Base-by-base conservation (phyloP, 2,888 invertebrate genomes). In the Euzetes globulus region DNA sequence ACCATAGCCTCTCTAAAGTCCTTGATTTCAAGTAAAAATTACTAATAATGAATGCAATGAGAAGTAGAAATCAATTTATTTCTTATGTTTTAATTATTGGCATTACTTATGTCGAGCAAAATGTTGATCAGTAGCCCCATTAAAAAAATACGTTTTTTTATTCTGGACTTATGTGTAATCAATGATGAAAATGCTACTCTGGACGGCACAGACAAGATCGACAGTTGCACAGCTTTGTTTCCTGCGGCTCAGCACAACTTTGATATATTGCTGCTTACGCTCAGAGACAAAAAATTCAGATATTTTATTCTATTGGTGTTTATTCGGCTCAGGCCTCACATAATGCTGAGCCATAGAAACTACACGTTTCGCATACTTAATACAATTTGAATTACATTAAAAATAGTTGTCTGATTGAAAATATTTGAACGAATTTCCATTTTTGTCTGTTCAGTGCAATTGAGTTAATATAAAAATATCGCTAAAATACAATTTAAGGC, bases 201-300 rank as follows among this genome's bases (percentile, higher is more conserved):
- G 65, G 65, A 65, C 37, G 7, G 33, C 5, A 33, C 7, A 33
- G 33, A n/a, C 37, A 60, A 17, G 60, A 60, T 60, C 22, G 60
- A 60, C 37, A 13, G 19, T 58, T 65, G 37, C 25, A 65, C 15
- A n/a, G 65, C 65, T 65, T 65, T 65, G 65, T 65, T 65, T 65
- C 65, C 65, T 65, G 65, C 37, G 65, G 65, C 65, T 65, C n/a
- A 65, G 33, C 33, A 27, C 41, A 65, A 17, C 65, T 65, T 65
- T 65, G 65, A 65, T 65, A 65, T 65, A 65, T 65, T 65, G 29
- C n/a, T 41, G 13, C n/a, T 37, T 1, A 65, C 65, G 29, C 29
- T 65, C 37, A 19, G 37, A 65, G n/a, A 65, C 65, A 65, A 65
- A 33, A 37, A 65, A 65, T 65, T 29, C 65, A 37, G 65, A 65